Evolutionary conservation across 2,113 vertebrate genomes (phyloP).

Genomic region (Glareola pratincola): DNA sequence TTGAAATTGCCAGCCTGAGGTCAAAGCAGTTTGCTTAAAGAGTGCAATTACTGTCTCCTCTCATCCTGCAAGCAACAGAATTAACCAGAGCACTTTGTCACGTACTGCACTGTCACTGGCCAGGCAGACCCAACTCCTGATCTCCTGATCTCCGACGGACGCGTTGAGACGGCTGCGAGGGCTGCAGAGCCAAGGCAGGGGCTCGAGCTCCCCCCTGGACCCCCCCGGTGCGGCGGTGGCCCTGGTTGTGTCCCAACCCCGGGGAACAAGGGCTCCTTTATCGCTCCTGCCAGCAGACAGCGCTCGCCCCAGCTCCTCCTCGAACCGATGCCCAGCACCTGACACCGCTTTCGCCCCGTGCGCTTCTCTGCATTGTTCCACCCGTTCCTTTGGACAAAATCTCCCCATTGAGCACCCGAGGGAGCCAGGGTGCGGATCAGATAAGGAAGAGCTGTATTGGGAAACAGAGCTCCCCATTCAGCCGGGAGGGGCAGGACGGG

Average conservation of each 20-base stretch:
- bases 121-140: not conserved
- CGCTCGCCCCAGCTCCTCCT: not conserved
- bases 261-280: slow-evolving; percentile 1
- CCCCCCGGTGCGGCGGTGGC: rapidly evolving
- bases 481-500: not conserved
- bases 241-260: not conserved
- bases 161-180: rapidly evolving
- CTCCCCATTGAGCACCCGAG: not conserved
- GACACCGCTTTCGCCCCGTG: not conserved
- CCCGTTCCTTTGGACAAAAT: not conserved
- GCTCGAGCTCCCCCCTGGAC: not conserved
- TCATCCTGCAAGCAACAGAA: not conserved
- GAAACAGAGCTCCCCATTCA: slow-evolving; percentile 7
- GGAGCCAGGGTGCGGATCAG: not conserved
- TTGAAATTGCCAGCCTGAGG: not conserved
- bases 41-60: not conserved
- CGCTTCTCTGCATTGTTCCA: not conserved
- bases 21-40: not conserved
- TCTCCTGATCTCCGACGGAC: rapidly evolving
- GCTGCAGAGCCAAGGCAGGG: not conserved
- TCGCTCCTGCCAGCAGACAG: not conserved
- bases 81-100: not conserved
- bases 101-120: rapidly evolving
- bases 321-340: not conserved
- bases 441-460: not conserved